phyloP scores from a whole-genome alignment of 2,797 vertebrate genomes.

The Urosaurus nigricauda region DNA sequence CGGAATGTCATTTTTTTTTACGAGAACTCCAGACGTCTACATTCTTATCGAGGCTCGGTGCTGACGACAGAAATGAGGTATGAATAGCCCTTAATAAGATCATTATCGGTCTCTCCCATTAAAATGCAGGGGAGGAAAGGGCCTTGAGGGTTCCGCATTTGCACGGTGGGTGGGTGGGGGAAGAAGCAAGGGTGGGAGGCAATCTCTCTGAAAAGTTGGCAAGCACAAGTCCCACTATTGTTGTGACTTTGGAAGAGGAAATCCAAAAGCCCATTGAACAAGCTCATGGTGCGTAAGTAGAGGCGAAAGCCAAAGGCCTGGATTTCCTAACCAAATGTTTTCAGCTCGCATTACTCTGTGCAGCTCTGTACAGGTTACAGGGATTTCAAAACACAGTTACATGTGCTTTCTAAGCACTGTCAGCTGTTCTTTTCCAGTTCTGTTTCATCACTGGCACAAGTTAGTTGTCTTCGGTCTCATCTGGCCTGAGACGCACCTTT shows the following conservation, averaged over 20 bases:
- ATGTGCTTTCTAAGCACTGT: not conserved
- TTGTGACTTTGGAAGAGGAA: constrained; percentile 34
- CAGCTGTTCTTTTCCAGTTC: not conserved
- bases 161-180: not conserved
- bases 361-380: not conserved
- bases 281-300: not conserved
- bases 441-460: not conserved
- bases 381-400: not conserved
- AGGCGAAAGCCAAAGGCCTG: not conserved
- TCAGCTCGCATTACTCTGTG: not conserved
- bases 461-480: not conserved
- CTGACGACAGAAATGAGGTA: constrained; percentile 38
- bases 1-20: constrained; percentile 26
- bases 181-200: not conserved
- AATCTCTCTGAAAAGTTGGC: not conserved
- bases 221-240: not conserved
- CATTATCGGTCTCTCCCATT: constrained; percentile 20
- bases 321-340: constrained; percentile 13
- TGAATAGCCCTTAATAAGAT: constrained; percentile 27
- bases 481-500: not conserved
- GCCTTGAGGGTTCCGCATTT: not conserved
- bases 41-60: constrained; percentile 36
- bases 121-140: not conserved
- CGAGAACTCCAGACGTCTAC: constrained; percentile 26
- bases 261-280: constrained; percentile 19